Conservation (phyloP, 2,113 vertebrate genomes). For the Eublepharis macularius region DNA sequence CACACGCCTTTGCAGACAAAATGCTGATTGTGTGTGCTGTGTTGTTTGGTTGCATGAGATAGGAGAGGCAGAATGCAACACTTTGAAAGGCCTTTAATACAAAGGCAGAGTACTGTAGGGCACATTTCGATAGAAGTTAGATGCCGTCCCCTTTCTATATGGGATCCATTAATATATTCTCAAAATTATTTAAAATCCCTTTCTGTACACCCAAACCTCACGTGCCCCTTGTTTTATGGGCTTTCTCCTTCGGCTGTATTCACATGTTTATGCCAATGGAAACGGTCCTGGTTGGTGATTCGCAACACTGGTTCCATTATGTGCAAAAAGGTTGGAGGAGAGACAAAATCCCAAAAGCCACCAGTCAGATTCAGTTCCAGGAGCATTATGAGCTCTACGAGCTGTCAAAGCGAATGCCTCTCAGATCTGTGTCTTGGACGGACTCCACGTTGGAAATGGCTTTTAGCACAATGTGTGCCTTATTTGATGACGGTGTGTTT, state of each 20-base stretch:
- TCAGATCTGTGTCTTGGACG: neutral
- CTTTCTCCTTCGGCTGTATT: neutral
- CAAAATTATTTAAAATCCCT: neutral
- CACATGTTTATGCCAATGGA: neutral
- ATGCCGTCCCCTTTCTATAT: no score
- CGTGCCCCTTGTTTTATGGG: neutral
- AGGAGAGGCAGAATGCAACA: no score
- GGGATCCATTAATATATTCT: neutral
- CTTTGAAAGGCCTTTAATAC: neutral
- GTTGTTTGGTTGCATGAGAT: no score
- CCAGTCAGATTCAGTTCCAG: neutral
- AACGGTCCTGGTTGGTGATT: neutral
- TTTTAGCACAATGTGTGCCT: neutral
- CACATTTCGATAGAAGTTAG: neutral
- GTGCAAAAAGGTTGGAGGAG: no score
- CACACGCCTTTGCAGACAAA: no score
- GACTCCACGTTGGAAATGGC: neutral
- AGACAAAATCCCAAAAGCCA: neutral
- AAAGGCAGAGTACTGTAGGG: neutral
- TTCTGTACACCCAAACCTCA: neutral
- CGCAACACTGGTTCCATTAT: neutral
- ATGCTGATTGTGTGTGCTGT: no score
- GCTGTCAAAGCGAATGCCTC: neutral
- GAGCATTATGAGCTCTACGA: neutral
- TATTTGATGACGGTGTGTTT: neutral